Evolutionary conservation across 2,113 vertebrate species (phyloP).

Genomic region (Tupaia chinensis): DNA sequence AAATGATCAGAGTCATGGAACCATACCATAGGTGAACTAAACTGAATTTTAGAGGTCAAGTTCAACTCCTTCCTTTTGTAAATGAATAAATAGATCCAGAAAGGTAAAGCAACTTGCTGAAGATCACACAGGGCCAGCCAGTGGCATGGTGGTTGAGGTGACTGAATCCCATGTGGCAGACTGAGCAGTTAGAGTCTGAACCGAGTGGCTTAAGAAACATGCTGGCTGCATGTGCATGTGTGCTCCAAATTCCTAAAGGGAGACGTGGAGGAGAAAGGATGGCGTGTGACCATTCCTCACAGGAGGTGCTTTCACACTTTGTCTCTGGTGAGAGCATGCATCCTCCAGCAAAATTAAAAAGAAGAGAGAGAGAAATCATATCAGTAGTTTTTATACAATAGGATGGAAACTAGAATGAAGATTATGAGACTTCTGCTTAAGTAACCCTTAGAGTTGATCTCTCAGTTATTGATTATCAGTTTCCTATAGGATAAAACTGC

Average conservation of each 20-base stretch:
- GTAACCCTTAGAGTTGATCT: neutral
- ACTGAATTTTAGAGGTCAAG: neutral
- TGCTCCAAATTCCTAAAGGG: no score
- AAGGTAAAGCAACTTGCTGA: slow-evolving; percentile 1
- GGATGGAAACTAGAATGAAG: neutral
- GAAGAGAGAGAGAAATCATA: no score
- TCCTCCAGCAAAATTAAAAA: no score
- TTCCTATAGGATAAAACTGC: neutral
- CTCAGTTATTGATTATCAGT: neutral
- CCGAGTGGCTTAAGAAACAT: no score
- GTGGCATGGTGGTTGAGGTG: no score
- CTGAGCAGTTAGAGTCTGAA: no score
- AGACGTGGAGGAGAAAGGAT: no score
- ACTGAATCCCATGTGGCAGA: no score
- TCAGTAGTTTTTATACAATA: neutral
- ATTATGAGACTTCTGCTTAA: neutral
- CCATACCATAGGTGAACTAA: neutral
- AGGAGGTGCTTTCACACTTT: no score
- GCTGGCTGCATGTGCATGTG: no score
- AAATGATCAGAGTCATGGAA: neutral
- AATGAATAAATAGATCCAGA: slow-evolving; percentile 19
- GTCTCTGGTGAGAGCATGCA: no score
- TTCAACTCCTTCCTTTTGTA: neutral
- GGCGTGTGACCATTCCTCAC: no score
- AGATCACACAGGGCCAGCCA: neutral